Conservation (phyloP, 2,797 vertebrate species). For the Poecilia wingei region DNA sequence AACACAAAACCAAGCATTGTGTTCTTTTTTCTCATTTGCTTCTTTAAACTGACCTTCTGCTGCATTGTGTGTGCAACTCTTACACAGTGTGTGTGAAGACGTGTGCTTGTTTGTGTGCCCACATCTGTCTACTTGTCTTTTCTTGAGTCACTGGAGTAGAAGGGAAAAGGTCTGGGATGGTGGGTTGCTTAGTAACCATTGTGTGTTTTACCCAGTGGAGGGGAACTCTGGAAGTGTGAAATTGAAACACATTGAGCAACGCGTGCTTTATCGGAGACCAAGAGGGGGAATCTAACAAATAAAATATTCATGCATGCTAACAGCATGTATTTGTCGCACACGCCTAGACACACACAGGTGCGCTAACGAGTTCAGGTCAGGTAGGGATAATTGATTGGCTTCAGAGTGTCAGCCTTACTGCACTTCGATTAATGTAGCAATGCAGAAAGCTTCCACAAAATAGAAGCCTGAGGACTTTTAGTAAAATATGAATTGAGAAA, state of each 20-base stretch:
- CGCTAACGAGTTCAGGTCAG: slow-evolving; percentile 27
- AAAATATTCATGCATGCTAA: slow-evolving; percentile 61
- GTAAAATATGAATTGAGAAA: neutral
- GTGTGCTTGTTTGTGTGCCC: neutral
- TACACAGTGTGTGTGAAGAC: neutral
- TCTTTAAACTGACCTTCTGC: slow-evolving; percentile 27
- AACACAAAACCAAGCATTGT: slow-evolving; percentile 23
- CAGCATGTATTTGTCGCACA: slow-evolving; percentile 46
- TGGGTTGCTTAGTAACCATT: slow-evolving; percentile 65
- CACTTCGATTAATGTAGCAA: slow-evolving; percentile 34
- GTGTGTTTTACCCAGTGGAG: slow-evolving; percentile 27
- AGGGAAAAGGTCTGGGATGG: slow-evolving; percentile 29
- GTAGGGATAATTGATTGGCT: slow-evolving; percentile 23
- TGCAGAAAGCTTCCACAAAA: slow-evolving; percentile 4
- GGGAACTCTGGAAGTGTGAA: slow-evolving; percentile 48
- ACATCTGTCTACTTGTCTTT: slow-evolving; percentile 35
- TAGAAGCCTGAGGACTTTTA: neutral
- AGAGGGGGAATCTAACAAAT: slow-evolving; percentile 37
- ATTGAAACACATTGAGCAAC: slow-evolving; percentile 27
- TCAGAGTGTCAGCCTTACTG: slow-evolving; percentile 31
- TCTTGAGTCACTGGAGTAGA: slow-evolving; percentile 7
- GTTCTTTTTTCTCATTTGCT: slow-evolving; percentile 36
- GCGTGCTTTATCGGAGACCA: slow-evolving; percentile 20
- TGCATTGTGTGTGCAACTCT: slow-evolving; percentile 2
- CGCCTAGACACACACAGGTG: neutral